Evolutionary conservation across 2,113 vertebrate genomes (phyloP), one percentile per base, ranked within the genome.

Genomic region (Gallinago paraguaiae): DNA sequence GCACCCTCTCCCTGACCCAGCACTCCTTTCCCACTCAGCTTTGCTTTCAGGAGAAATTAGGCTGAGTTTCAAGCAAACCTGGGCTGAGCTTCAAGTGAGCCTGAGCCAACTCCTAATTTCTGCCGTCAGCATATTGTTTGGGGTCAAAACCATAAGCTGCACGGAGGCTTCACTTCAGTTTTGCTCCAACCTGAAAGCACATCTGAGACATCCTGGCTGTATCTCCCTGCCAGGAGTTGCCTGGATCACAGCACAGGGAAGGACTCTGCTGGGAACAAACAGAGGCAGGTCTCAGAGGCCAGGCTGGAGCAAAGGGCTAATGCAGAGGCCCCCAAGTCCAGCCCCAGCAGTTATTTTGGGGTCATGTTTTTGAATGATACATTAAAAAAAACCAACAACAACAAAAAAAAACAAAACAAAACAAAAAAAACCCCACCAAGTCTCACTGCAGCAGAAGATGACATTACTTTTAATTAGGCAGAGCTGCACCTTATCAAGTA

Each of bases 91-190:
- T 97, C 97, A 97, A 95, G 33, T 85, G 51, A 96, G 59, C 37
- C 70, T 33, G 82, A 94, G 96, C 94, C 96, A 97, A 81, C 22
- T 95, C 86, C 86, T 96, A 81, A 94, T 95, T 96, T 96, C 90
- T 74, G 43, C 86, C 6, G 5, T 91, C 79, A 92, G 77, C 0
- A 0, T 71, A 94, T 95, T 95, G 70, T 83, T 95, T 95, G 85
- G 82, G 64, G 83, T 90, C 84, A 93, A 93, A 96, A 78, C 63
- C 86, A n/a, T 72, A 75, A 94, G 64, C 57, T 50, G 65, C 64
- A 45, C 45, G 35, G 74, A 96, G 54, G 45, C 68, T 94, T 93
- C 8, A 1, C 83, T 43, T 86, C 9, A 0, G 11, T 86, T 88
- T 91, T 81, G n/a, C 78, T 95, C 68, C 88, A 95, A 61, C 77